A percentile compares a stretch with the other conserved stretches of the same genome.
These are phyloP conservation scores for Amblyteles armatorius DNA, from an alignment of 2,888 invertebrate species.

Conservation along the genomic window DNA sequence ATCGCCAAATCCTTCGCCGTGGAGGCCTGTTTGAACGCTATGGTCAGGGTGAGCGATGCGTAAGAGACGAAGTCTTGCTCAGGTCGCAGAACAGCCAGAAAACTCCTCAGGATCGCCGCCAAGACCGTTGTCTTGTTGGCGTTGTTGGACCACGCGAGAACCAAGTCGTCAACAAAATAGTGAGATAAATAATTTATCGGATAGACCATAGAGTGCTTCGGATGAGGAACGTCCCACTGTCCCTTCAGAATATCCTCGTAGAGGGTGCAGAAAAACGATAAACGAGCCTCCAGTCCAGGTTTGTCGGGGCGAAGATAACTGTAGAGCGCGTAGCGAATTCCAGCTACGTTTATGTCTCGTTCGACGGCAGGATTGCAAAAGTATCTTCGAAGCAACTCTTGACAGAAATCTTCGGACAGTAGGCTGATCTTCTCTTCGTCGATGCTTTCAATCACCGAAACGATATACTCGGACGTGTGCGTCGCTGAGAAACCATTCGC, in stretches of 20 bases:
- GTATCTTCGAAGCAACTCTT: slow-evolving; percentile 71
- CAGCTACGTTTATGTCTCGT: slow-evolving; percentile 7
- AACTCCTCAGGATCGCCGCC: slow-evolving; percentile 63
- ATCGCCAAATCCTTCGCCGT: slow-evolving; percentile 43
- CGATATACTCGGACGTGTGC: accelerated
- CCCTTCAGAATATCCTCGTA: slow-evolving; percentile 52
- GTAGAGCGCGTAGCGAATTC: slow-evolving; percentile 12
- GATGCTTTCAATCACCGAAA: slow-evolving; percentile 8
- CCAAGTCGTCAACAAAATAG: slow-evolving; percentile 1
- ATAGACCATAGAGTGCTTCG: slow-evolving; percentile 26
- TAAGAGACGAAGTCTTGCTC: slow-evolving; percentile 67
- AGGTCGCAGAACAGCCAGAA: slow-evolving; percentile 65
- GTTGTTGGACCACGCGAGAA: neutral
- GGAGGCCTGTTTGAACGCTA: slow-evolving; percentile 11
- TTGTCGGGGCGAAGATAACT: slow-evolving; percentile 38
- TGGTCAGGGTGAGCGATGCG: slow-evolving; percentile 62
- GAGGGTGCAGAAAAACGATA: slow-evolving; percentile 57
- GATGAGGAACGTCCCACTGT: slow-evolving; percentile 68
- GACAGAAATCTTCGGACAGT: slow-evolving; percentile 72
- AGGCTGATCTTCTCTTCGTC: slow-evolving; percentile 47
- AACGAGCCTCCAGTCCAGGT: slow-evolving; percentile 57
- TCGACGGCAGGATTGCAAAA: slow-evolving; percentile 60
- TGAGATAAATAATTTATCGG: slow-evolving; percentile 67
- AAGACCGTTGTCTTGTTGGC: slow-evolving; percentile 34
- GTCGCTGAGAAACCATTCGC: neutral